Evolutionary conservation across 1,140 invertebrate genomes (phyloP).

Genomic region (Neodiprion pinetum): DNA sequence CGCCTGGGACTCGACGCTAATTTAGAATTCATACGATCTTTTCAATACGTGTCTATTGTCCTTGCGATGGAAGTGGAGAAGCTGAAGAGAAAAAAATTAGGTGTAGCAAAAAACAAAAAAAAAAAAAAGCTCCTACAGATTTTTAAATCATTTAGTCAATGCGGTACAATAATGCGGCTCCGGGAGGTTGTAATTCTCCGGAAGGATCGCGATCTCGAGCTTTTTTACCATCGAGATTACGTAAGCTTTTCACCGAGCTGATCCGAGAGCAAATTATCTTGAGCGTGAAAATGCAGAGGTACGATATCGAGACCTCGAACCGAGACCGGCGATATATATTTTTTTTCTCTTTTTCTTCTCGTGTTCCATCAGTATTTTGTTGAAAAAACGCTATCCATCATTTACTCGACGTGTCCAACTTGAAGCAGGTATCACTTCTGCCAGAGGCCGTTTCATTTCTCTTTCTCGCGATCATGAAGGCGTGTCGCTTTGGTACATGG

Average conservation of each 20-base stretch:
- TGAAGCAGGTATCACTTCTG: conserved; percentile 44
- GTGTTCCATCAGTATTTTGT: conserved; percentile 49
- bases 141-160: background rate
- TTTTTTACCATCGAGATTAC: conserved; percentile 23
- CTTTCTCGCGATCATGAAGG: conserved; percentile 24
- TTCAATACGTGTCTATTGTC: conserved; percentile 52
- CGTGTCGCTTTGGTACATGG: conserved; percentile 35
- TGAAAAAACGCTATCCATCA: conserved; percentile 52
- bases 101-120: background rate
- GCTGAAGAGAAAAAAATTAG: too few species aligned
- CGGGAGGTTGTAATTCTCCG: background rate
- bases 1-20: conserved; percentile 47
- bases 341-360: too few species aligned
- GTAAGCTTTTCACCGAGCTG: background rate
- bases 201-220: conserved; percentile 26
- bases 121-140: background rate
- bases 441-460: conserved; percentile 42
- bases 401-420: conserved; percentile 52
- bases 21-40: conserved; percentile 56
- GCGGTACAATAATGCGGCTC: background rate
- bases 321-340: background rate
- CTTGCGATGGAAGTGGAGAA: conserved; percentile 22
- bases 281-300: conserved; percentile 19
- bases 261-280: conserved; percentile 12
- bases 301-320: background rate